Evolutionary conservation across 2,888 invertebrate species (phyloP), one percentile per base, ranked within the genome.

Genomic region (Amiota minor): DNA sequence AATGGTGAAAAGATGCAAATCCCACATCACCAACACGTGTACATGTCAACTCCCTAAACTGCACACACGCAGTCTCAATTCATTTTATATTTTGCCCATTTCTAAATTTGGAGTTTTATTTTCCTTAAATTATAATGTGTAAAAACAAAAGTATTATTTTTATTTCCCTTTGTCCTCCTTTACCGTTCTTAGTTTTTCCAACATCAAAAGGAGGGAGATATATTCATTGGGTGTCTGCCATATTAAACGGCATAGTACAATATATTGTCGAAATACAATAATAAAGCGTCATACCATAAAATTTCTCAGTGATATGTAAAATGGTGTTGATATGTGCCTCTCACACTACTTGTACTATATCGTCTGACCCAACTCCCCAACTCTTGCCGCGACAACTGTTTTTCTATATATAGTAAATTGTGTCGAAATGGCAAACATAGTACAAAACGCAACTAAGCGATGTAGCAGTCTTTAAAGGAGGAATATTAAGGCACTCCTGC

Each of bases 261-360:
- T n/a, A n/a, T n/a, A 14, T 35, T 23, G 23, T 10, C 61, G 23
- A 20, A 14, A 14, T n/a, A n/a, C n/a, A n/a, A n/a, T 35, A 35
- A 6, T 35, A 35, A 23, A 3, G 23, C 23, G 46, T 9, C 64
- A 46, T 16, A 18, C 18, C 16, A 18, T 56, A 75, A 82, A 83
- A 81, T 79, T 79, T 81, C 81, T 74, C 83, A 84, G 85, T 79
- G 79, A 79, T 85, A 75, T 83, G 83, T 84, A 86, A 86, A 86
- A 83, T 83, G 83, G 83, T 86, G 83, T 86, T 86, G 86, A 83
- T 83, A 82, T 78, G 81, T 82, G 81, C 76, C 75, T 75, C 72
- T 53, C 61, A 47, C 62, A 16, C 53, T 35, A 55, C 69, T 16
- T 11, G 47, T 59, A 75, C 71, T 6, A 35, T 35, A 35, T 35